A percentile compares a stretch with the other conserved stretches of the same genome.
phyloP scores from a whole-genome alignment of 2,888 invertebrate genomes.

The Saturnia pavonia region DNA sequence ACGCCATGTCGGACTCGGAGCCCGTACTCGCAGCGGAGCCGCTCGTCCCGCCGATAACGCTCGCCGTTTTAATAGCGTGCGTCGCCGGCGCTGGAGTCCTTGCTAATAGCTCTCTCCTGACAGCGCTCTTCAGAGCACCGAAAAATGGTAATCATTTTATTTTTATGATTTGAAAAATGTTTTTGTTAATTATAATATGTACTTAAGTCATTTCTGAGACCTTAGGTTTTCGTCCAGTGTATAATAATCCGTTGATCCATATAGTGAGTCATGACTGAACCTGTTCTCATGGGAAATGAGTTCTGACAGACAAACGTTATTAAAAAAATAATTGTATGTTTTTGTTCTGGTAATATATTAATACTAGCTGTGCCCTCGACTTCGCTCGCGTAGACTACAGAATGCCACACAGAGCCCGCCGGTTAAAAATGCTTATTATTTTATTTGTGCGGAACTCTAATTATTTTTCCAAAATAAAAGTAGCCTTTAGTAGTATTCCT shows the following conservation, averaged over 20 bases:
- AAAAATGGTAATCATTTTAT: conserved; percentile 66
- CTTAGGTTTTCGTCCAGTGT: background rate
- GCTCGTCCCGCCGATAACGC: conserved; percentile 64
- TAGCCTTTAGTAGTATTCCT: no score
- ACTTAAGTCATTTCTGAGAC: background rate
- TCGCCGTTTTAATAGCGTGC: conserved; percentile 60
- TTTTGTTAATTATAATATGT: background rate
- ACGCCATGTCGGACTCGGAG: conserved; percentile 59
- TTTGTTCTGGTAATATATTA: background rate
- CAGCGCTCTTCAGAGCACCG: conserved; percentile 68
- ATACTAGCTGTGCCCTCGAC: no score
- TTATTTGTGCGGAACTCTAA: no score
- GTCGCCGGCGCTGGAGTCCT: conserved; percentile 72
- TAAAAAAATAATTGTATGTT: background rate
- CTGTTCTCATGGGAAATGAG: background rate
- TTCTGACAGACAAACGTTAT: background rate
- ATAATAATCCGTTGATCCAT: background rate
- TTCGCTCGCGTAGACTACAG: no score
- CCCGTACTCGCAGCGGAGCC: conserved; percentile 52
- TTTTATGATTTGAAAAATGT: background rate
- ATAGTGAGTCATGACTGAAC: background rate
- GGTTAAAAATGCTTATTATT: no score
- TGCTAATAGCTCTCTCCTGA: conserved; percentile 67
- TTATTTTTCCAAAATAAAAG: no score
- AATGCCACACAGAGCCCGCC: no score